Conservation (phyloP, 2,797 vertebrate genomes). For the Rhabdophis nuchalis region DNA sequence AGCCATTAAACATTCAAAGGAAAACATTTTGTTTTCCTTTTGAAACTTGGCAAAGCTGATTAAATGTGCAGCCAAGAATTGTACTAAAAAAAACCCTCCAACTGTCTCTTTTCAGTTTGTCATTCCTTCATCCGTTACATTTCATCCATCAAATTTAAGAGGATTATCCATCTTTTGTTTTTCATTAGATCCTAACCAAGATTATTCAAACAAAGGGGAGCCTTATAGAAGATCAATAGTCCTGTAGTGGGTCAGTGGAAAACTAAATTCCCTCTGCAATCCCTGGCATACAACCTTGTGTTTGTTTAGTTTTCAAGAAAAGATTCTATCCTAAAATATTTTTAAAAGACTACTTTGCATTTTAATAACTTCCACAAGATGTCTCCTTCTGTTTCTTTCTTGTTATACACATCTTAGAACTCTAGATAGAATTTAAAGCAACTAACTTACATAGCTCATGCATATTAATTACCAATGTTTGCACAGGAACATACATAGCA, state of each 20-base stretch:
- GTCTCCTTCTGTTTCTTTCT: neutral
- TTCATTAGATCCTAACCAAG: slow-evolving; percentile 25
- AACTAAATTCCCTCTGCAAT: slow-evolving; percentile 16
- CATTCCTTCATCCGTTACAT: slow-evolving; percentile 37
- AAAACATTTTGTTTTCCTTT: slow-evolving; percentile 52
- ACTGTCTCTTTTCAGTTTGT: slow-evolving; percentile 41
- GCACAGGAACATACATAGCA: neutral
- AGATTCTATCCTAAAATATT: neutral
- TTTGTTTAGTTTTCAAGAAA: neutral
- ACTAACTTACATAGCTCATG: neutral
- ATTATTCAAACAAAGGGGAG: slow-evolving; percentile 23
- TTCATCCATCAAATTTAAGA: slow-evolving; percentile 44
- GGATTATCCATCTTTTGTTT: slow-evolving; percentile 40
- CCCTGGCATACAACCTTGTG: neutral
- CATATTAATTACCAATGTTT: neutral
- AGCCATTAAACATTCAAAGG: slow-evolving; percentile 30
- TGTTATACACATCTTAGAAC: neutral
- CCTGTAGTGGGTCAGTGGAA: slow-evolving; percentile 21
- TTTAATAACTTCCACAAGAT: neutral
- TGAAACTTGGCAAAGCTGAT: slow-evolving; percentile 21
- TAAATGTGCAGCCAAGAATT: slow-evolving; percentile 29
- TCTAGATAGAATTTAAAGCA: neutral
- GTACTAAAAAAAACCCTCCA: slow-evolving; percentile 21
- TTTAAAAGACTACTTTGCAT: neutral
- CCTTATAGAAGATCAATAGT: slow-evolving; percentile 31